A percentile compares a stretch with the other conserved stretches of the same genome.
Conservation (phyloP, 2,888 invertebrate genomes). For the Clistopyga incitator region DNA sequence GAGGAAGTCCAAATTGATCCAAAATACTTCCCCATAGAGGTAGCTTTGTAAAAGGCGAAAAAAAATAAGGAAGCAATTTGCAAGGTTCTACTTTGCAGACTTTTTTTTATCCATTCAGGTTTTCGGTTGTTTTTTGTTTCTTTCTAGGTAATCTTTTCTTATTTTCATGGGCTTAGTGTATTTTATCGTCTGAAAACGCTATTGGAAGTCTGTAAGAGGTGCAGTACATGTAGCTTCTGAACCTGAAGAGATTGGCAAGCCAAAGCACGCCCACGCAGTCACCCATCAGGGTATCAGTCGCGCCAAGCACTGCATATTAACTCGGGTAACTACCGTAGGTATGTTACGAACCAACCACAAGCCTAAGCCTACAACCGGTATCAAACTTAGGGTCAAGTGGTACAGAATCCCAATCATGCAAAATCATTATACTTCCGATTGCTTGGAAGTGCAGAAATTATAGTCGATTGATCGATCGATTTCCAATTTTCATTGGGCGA, state of each 20-base stretch:
- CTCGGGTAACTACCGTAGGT: background rate
- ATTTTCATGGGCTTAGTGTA: too few species aligned
- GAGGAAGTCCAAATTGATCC: too few species aligned
- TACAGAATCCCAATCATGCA: background rate
- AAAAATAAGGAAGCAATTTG: too few species aligned
- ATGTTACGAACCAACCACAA: background rate
- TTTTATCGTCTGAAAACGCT: background rate
- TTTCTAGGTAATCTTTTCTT: background rate
- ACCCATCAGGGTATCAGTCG: background rate
- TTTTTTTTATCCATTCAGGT: too few species aligned
- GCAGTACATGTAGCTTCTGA: background rate
- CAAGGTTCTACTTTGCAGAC: too few species aligned
- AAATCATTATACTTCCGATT: background rate
- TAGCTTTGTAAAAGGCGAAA: too few species aligned
- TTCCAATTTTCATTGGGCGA: too few species aligned
- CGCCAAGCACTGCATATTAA: conserved; percentile 5
- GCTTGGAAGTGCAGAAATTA: too few species aligned
- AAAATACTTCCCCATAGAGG: too few species aligned
- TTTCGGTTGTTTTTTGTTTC: background rate
- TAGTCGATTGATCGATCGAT: too few species aligned
- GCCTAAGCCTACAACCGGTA: background rate
- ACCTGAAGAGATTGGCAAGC: background rate
- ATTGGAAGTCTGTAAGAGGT: background rate
- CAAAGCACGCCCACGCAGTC: too few species aligned
- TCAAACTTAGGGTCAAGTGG: background rate